These are phyloP conservation scores for Nomada ferruginata DNA, from an alignment of 2,888 invertebrate genomes.

Conservation along the genomic window DNA sequence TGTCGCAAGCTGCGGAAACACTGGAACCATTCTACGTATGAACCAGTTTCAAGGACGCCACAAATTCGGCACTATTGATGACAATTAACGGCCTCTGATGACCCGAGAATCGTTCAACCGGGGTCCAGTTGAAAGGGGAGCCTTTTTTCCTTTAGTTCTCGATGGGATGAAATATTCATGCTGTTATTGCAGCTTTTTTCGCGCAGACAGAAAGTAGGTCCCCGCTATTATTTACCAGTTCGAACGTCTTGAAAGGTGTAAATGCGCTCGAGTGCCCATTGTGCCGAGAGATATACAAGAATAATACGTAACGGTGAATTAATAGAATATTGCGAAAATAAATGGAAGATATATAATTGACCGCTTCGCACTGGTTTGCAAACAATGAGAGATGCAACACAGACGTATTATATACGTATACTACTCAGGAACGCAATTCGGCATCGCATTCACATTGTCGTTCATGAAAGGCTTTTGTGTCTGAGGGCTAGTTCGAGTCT, in stretches of 20 bases:
- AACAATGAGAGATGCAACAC: background rate
- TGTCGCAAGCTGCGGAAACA: slow-evolving; percentile 78
- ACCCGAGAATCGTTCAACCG: slow-evolving; percentile 61
- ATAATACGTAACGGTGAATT: slow-evolving; percentile 5
- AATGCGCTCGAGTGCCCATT: slow-evolving; percentile 1
- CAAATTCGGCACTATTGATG: slow-evolving; percentile 54
- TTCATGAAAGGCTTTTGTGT: slow-evolving; percentile 75
- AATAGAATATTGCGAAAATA: background rate
- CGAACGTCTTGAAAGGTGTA: background rate
- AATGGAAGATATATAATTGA: background rate
- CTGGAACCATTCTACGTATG: slow-evolving; percentile 51
- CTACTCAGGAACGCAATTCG: slow-evolving; percentile 43
- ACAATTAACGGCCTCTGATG: slow-evolving; percentile 64
- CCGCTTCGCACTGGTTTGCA: background rate
- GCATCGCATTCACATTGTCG: slow-evolving; percentile 54
- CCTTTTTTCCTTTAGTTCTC: slow-evolving; percentile 10
- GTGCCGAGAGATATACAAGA: background rate
- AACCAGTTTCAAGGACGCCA: slow-evolving; percentile 73
- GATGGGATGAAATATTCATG: slow-evolving; percentile 76
- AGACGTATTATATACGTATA: background rate
- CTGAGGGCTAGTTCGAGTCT: slow-evolving; percentile 76
- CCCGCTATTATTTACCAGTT: background rate
- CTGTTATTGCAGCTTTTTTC: slow-evolving; percentile 77
- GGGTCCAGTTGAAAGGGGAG: slow-evolving; percentile 42
- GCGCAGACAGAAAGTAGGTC: background rate